Base-by-base conservation (phyloP, 2,113 vertebrate genomes). In the Spermophilus dauricus region DNA sequence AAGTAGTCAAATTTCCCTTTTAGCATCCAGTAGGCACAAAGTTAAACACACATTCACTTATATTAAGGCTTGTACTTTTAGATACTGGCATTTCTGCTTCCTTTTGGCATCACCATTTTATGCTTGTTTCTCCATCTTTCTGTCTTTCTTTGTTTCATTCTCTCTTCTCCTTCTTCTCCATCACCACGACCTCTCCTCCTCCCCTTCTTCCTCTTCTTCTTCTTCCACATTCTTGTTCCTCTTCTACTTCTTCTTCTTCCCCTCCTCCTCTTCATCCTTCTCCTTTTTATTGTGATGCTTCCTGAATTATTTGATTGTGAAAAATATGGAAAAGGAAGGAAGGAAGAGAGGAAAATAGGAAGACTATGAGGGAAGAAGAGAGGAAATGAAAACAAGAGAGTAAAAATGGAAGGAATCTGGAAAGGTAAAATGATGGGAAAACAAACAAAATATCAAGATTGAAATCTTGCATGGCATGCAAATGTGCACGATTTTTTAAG, bases 371-470 rank as follows among this genome's bases (percentile, higher is more conserved):
- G 61, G 32, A 48, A 16, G 16, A 53, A 51, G 5, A 51, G 5
- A 37, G 9, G 45, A n/a, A 53, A 89, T 53, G 11, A 58, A 78
- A 70, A 39, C 3, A 73, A 5, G 20, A 37, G 58, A 17, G 0
- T 18, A 61, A 61, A 75, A 45, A 77, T 28, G 39, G 18, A 53
- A 30, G 7, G 8, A 89, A 80, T 69, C 12, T 93, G 39, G 7
- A 80, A 86, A 61, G 28, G 56, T 2, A 39, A 0, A 20, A 24
- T 11, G 1, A 39, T 42, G 30, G 37, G 26, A 83, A 97, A 87
- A 85, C 89, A n/a, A 87, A 85, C 89, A n/a, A 39, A 77, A 90
- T 80, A 67, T 37, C 5, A 91, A 63, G 48, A 84, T 53, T 42
- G 82, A 92, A 94, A 88, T 67, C 1, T 80, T 80, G 20, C 17